Conservation (phyloP, 37 sponge, comb jelly and placozoan species). For the Aphrocallistes beatrix region DNA sequence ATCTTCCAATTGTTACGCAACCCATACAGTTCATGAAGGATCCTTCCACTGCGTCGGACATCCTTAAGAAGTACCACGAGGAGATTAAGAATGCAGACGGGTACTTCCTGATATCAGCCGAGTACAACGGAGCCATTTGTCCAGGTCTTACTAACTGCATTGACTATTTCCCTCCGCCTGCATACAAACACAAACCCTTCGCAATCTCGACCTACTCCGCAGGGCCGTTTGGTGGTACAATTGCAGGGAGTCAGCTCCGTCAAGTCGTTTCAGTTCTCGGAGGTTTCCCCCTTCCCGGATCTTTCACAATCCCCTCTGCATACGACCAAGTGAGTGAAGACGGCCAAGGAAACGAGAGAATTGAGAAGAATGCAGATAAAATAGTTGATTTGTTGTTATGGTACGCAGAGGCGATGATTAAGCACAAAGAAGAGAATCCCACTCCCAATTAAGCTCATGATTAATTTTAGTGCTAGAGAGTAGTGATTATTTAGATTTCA, state of each 20-base stretch:
- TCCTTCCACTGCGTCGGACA: conserved; percentile 35
- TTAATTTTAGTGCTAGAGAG: too few species aligned
- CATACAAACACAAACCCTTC: conserved; percentile 52
- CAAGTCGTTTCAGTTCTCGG: conserved; percentile 60
- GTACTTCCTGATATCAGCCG: conserved; percentile 52
- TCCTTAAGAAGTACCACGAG: conserved; percentile 47
- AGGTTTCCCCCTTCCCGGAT: conserved; percentile 24
- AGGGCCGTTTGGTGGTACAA: conserved; percentile 61
- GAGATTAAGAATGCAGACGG: conserved; percentile 57
- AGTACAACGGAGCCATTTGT: conserved; percentile 83
- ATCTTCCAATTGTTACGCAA: conserved; percentile 64
- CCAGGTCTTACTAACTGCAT: conserved; percentile 85
- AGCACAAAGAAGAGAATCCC: conserved; percentile 38
- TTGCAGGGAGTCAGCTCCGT: conserved; percentile 58
- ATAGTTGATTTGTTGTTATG: conserved; percentile 59
- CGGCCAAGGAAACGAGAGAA: conserved; percentile 34
- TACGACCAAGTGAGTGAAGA: conserved; percentile 45
- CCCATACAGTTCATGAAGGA: conserved; percentile 51
- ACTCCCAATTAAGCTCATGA: conserved; percentile 34
- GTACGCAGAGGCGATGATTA: conserved; percentile 63
- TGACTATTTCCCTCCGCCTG: conserved; percentile 66
- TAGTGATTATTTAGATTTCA: too few species aligned
- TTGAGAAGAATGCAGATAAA: conserved; percentile 37
- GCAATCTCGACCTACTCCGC: conserved; percentile 68
- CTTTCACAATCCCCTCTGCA: conserved; percentile 53